phyloP scores from a whole-genome alignment of 2,113 vertebrate genomes.

The Formicarius rufipectus region DNA sequence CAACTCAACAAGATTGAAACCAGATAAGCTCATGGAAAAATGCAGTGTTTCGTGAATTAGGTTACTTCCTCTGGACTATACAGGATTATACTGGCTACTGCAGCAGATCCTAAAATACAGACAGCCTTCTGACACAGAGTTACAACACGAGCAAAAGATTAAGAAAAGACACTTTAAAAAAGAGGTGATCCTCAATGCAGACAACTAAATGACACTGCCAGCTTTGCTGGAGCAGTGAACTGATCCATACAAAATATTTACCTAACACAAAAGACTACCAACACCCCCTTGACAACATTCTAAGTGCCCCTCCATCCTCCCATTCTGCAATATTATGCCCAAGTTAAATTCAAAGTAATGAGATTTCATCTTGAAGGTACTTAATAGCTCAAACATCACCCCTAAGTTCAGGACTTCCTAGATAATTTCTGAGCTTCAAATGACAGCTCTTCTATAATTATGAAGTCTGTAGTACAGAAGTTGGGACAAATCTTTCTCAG shows the following conservation, averaged over 20 bases:
- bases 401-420: not conserved
- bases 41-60: not conserved
- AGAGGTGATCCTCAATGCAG: not conserved
- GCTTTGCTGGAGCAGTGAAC: not conserved
- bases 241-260: fast-evolving
- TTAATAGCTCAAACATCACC: not conserved
- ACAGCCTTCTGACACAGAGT: not conserved
- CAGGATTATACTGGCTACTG: not conserved
- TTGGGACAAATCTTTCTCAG: not conserved
- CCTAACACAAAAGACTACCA: not conserved
- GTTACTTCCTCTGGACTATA: not conserved
- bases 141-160: not conserved
- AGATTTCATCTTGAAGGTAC: not conserved
- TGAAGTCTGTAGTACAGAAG: not conserved
- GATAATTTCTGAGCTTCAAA: not conserved
- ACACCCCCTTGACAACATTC: not conserved
- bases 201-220: not conserved
- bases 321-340: not conserved
- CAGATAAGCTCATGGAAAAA: not conserved
- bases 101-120: not conserved
- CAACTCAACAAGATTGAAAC: not conserved
- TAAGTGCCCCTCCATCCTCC: too few relatives aligned
- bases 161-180: not conserved
- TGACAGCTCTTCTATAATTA: not conserved
- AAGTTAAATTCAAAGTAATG: not conserved